A percentile compares a stretch with the other conserved stretches of the same genome.
phyloP scores from a whole-genome alignment of 1,140 invertebrate species.

The Papilio polyxenes region DNA sequence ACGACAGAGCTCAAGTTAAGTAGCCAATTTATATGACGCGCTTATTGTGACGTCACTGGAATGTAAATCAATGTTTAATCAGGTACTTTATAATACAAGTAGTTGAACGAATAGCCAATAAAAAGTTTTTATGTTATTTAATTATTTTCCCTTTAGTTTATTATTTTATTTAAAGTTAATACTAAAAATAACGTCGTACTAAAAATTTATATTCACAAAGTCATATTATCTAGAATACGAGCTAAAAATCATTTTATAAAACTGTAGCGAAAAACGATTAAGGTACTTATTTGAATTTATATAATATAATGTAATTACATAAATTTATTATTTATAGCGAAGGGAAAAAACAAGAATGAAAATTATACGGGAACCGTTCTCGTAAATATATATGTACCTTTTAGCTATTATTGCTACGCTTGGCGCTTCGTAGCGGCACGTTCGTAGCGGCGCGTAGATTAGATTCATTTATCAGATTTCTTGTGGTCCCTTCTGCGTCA shows the following conservation, averaged over 20 bases:
- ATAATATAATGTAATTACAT: neutral
- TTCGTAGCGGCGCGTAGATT: constrained; percentile 12
- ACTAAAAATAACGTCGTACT: too few species aligned
- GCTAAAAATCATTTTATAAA: too few species aligned
- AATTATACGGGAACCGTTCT: neutral
- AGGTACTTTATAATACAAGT: neutral
- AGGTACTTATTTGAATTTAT: neutral
- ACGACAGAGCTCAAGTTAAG: neutral
- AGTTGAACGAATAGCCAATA: neutral
- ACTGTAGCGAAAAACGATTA: neutral
- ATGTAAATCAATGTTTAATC: neutral
- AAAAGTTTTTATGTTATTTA: too few species aligned
- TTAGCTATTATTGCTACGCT: constrained; percentile 2
- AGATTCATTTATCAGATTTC: constrained; percentile 31
- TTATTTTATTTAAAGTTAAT: too few species aligned
- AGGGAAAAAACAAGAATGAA: neutral
- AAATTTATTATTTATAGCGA: neutral
- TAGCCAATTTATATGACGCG: constrained; percentile 18
- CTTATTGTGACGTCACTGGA: constrained; percentile 7
- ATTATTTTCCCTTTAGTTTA: too few species aligned
- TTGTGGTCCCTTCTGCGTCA: constrained; percentile 25
- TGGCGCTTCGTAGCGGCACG: neutral
- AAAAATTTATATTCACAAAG: too few species aligned
- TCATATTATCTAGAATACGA: too few species aligned
- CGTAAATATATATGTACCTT: neutral